A percentile compares a stretch with the other conserved stretches of the same genome.
phyloP scores from a whole-genome alignment of 2,797 vertebrate species.

The Enteromius afrohamiltoni region DNA sequence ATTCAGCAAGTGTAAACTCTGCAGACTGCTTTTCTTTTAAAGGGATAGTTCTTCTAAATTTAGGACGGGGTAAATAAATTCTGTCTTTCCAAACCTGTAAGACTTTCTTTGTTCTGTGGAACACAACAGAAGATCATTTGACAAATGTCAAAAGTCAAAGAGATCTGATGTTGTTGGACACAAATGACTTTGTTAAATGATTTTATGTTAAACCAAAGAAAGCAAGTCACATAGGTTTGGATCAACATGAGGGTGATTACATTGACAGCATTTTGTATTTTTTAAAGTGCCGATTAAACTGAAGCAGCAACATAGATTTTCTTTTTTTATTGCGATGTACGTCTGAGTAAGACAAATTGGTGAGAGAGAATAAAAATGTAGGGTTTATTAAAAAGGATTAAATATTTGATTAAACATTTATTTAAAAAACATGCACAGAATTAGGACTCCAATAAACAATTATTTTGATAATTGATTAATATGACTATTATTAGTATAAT shows the following conservation, averaged over 20 bases:
- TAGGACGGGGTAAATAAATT: background rate
- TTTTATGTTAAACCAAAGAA: background rate
- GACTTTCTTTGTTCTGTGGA: background rate
- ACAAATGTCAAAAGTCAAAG: background rate
- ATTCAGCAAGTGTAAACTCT: slow-evolving; percentile 26
- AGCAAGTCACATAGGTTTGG: background rate
- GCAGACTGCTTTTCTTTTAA: background rate
- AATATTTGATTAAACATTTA: background rate
- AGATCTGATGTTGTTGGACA: background rate
- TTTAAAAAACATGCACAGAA: background rate
- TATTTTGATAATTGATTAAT: background rate
- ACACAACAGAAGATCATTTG: background rate
- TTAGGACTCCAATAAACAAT: background rate
- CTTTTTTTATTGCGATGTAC: background rate
- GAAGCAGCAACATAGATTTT: background rate
- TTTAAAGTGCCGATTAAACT: background rate
- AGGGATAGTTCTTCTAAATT: background rate
- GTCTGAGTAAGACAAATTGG: background rate
- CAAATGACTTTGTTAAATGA: background rate
- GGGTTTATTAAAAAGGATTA: background rate
- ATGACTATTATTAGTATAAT: background rate
- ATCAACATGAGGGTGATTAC: background rate
- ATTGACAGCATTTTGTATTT: background rate
- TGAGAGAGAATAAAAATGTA: background rate
- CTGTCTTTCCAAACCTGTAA: background rate